Evolutionary conservation across 2,113 vertebrate genomes (phyloP).

Genomic region (Rhinoderma darwinii): DNA sequence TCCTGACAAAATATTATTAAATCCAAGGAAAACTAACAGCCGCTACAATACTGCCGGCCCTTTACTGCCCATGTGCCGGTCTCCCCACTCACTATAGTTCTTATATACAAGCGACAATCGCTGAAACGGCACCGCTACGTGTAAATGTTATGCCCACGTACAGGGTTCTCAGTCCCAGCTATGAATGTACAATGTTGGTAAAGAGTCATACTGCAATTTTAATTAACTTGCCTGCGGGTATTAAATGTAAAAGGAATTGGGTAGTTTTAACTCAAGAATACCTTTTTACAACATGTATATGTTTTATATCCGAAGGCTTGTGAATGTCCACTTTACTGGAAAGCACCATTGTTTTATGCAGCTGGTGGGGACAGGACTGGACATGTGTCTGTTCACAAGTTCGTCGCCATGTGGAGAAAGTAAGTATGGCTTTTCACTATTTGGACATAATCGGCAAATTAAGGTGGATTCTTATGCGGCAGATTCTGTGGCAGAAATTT

Average conservation of each 20-base stretch:
- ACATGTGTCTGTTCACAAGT: conserved; percentile 93
- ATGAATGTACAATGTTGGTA: not conserved
- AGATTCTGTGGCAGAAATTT: no score
- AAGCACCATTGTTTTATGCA: conserved; percentile 87
- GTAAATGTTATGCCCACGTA: no score
- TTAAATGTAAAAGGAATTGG: not conserved
- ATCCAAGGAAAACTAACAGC: not conserved
- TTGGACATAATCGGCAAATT: not conserved
- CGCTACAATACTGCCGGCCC: not conserved
- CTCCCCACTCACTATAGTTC: not conserved
- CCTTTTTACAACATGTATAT: not conserved
- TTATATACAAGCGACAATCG: no score
- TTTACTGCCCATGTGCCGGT: not conserved
- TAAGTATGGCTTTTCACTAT: conserved; percentile 73
- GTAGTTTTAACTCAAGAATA: no score
- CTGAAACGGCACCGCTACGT: no score
- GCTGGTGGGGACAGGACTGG: conserved; percentile 92
- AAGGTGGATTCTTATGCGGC: no score
- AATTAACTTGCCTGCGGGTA: not conserved
- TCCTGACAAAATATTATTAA: not conserved
- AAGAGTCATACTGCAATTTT: not conserved
- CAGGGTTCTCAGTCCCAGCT: not conserved
- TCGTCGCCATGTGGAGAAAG: conserved; percentile 96
- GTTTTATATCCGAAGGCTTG: conserved; percentile 78
- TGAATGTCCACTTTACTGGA: conserved; percentile 95